phyloP scores from a whole-genome alignment of 2,888 invertebrate species.

The Merodon equestris region DNA sequence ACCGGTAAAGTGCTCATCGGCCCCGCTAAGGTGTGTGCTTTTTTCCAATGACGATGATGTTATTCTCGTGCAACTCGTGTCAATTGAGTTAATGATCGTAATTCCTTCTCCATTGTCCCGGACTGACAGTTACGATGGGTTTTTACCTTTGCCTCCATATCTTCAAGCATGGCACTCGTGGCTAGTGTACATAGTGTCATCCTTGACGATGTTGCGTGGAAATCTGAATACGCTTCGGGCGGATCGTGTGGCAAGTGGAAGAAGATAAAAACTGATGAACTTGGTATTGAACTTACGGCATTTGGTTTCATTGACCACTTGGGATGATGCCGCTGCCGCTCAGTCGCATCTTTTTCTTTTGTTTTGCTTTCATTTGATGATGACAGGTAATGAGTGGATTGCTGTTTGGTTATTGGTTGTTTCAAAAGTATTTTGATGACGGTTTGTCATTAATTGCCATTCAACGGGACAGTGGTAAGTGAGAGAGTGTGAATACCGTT shows the following conservation, averaged over 20 bases:
- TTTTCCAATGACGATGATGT: slow-evolving; percentile 5
- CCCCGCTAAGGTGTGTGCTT: slow-evolving; percentile 14
- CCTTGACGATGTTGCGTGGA: slow-evolving; percentile 32
- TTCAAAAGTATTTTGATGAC: slow-evolving; percentile 49
- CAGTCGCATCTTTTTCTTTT: slow-evolving; percentile 29
- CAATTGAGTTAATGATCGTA: slow-evolving; percentile 56
- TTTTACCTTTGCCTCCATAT: neutral
- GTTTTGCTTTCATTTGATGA: slow-evolving; percentile 15
- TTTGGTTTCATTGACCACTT: slow-evolving; percentile 64
- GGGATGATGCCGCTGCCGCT: slow-evolving; percentile 45
- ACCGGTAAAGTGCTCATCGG: slow-evolving; percentile 40
- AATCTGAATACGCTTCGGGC: slow-evolving; percentile 57
- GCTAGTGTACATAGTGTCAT: slow-evolving; percentile 27
- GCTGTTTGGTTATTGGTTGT: slow-evolving; percentile 47
- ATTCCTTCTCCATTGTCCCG: slow-evolving; percentile 19
- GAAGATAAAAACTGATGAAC: slow-evolving; percentile 56
- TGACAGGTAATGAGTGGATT: slow-evolving; percentile 41
- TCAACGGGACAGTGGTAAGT: slow-evolving; percentile 43
- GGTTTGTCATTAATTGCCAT: slow-evolving; percentile 52
- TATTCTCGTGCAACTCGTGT: slow-evolving; percentile 49
- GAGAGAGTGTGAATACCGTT: slow-evolving; percentile 22
- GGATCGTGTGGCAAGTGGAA: slow-evolving; percentile 60
- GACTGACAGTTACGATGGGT: slow-evolving; percentile 32
- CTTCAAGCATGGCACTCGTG: slow-evolving; percentile 1
- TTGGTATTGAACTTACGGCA: slow-evolving; percentile 65